Evolutionary conservation across 2,113 vertebrate species (phyloP), one percentile per base, ranked within the genome.

Genomic region (Seriola dumerili): DNA sequence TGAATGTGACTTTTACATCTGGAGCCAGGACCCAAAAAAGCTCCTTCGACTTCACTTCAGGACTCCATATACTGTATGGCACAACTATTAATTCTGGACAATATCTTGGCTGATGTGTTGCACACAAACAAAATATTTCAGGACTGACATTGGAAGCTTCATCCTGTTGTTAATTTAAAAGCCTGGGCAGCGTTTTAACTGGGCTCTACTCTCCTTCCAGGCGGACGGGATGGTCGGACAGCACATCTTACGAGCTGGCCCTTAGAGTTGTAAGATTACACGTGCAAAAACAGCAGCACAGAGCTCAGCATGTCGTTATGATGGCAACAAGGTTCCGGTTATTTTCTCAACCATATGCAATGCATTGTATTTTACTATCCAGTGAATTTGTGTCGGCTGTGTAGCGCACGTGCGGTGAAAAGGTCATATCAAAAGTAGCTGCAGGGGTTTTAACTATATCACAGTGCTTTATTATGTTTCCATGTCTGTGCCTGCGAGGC

Each of bases 401-500:
- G 40, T n/a, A 14, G 38, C 8, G 1, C 8, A 11, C 36, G 1
- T 29, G 16, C 17, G 52, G 5, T 40, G 36, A 54, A 86, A 78
- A 62, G 21, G 58, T 72, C 46, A 63, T 8, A 62, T 25, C 2
- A 52, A 36, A 64, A n/a, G 21, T 50, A 70, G 63, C 75, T 58
- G 50, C 6, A 48, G 25, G 67, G 52, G 61, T 57, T 48, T 52
- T 7, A 6, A 29, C 46, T 12, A 7, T 17, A 78, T 11, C 40
- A 23, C 8, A 21, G 55, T 1, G n/a, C 29, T 44, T 54, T 29
- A 48, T 72, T 57, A 67, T 52, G 40, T 78, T 46, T 25, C 52
- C 10, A n/a, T 46, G 36, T 25, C 19, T 70, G 36, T 48, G 70
- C 70, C 74, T 74, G 34, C 0, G 4, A 78, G 25, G 61, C 38